Evolutionary conservation across 2,113 vertebrate species (phyloP), one percentile per base, ranked within the genome.

Genomic region (Apus apus): DNA sequence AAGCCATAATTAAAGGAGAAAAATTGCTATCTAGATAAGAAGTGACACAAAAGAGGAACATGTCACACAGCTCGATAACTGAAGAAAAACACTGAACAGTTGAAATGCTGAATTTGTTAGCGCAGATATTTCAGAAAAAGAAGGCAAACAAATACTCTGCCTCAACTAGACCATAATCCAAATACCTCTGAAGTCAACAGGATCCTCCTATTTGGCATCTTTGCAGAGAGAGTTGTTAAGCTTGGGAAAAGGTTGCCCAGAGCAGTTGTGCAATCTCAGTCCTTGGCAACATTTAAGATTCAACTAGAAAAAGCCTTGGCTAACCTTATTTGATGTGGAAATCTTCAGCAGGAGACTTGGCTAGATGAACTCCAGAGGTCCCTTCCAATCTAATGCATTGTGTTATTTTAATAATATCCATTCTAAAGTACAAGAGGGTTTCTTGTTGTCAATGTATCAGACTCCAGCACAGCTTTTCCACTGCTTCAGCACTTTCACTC

Each of bases 1-100:
- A 96, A 89, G 54, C n/a, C 68, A 72, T 78, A 93, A 94, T 84
- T 96, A 92, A 90, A 92, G 65, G 45, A 88, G 90, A 93, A 90
- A 93, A 96, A 92, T 46, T 87, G 70, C 70, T 53, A 40, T 75
- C 48, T 72, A 64, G 85, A 89, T 90, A 81, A 90, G 79, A 93
- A 95, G 65, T 53, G 88, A 93, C 86, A 86, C 40, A 51, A 79
- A 88, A 94, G 88, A 83, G 22, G 65, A 90, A 80, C 15, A 25
- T 19, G 83, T 75, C 96, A 61, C 43, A 56, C 30, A 61, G 88
- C 70, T 78, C 0, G 0, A 9, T 90, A 93, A 78, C n/a, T 46
- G 60, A 71, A 53, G n/a, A 45, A 91, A 91, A 93, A 15, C n/a
- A 50, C 1, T 6, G 15, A 93, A 53, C 38, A 57, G 85, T 56